Base-by-base conservation (phyloP, 2,888 invertebrate species). In the Lasiommata megera region DNA sequence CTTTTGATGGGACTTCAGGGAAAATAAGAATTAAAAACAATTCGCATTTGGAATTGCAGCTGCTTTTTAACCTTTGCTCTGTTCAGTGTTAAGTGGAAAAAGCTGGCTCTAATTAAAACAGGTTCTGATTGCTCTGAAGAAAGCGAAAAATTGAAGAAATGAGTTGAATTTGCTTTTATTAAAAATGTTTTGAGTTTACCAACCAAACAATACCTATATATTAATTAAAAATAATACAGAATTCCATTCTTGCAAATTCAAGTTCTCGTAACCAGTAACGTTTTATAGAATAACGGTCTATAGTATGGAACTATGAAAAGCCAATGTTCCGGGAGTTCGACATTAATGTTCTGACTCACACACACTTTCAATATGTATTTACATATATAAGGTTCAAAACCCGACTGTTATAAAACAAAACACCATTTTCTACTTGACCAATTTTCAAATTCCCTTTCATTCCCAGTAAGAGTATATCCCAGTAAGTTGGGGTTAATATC, bases 61-160 rank as follows among this genome's bases (percentile, higher is more conserved):
- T 31, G 46, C 46, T 31, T 31, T 31, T 46, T 6, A 46, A 46
- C 46, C 16, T 28, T 12, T 8, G 28, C 43, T 46, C 6, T 44
- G 28, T 40, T 1, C 46, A 46, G 31, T 11, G 16, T 31, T 16
- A 46, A 46, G 46, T 46, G 28, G 29, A 46, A 46, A 46, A 31
- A 31, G 31, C 46, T 31, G 16, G 29, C 29, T 31, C 46, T 46
- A 46, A 46, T 46, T 46, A 46, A 46, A 46, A 46, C 44, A 31
- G 31, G 46, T 11, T 46, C 28, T 46, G 31, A 46, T 46, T 31
- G 46, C 46, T 31, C 46, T 31, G 16, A 31, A 46, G 31, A 31
- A 46, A 29, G 46, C 16, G 5, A 31, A 31, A 46, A 29, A 31
- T 1, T 14, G 6, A 44, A 44, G 28, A 28, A 40, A 40, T 18